Percentiles rank a stretch among this genome's conserved stretches.
Evolutionary conservation across 1,140 invertebrate genomes (phyloP).

Genomic region (Leptestheria dahalacensis): DNA sequence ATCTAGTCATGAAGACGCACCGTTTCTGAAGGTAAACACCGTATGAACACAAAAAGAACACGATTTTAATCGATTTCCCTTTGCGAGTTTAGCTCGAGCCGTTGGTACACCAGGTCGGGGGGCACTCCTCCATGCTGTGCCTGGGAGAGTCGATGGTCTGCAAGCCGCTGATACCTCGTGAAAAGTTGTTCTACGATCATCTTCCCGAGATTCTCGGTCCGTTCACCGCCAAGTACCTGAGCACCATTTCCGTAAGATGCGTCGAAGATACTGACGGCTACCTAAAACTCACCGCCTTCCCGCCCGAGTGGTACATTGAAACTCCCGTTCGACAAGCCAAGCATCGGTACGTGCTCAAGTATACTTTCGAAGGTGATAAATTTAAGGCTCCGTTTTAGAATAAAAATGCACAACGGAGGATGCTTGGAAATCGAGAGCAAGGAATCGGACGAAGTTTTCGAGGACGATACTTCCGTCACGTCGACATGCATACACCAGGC

Average conservation of each 20-base stretch:
- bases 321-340: conserved; percentile 8
- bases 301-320: conserved; percentile 23
- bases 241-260: conserved; percentile 25
- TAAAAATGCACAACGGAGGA: conserved; percentile 28
- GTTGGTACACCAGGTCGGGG: conserved; percentile 39
- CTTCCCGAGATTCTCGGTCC: conserved; percentile 33
- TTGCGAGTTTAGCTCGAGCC: conserved; percentile 30
- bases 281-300: conserved; percentile 32
- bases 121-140: conserved; percentile 40
- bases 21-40: too few relatives aligned
- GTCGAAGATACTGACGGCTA: conserved; percentile 33
- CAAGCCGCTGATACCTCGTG: conserved; percentile 40
- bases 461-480: conserved; percentile 20
- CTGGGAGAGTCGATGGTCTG: conserved; percentile 40
- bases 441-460: conserved; percentile 24
- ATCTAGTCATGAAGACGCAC: too few relatives aligned
- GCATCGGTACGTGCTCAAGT: conserved; percentile 7
- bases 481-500: conserved; percentile 10
- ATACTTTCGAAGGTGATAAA: not conserved
- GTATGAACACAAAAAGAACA: too few relatives aligned
- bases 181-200: conserved; percentile 39
- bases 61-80: too few relatives aligned
- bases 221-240: conserved; percentile 37
- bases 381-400: conserved; percentile 23
- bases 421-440: conserved; percentile 33